Base-by-base conservation (phyloP, 2,888 invertebrate genomes). In the Heliconius aoede region DNA sequence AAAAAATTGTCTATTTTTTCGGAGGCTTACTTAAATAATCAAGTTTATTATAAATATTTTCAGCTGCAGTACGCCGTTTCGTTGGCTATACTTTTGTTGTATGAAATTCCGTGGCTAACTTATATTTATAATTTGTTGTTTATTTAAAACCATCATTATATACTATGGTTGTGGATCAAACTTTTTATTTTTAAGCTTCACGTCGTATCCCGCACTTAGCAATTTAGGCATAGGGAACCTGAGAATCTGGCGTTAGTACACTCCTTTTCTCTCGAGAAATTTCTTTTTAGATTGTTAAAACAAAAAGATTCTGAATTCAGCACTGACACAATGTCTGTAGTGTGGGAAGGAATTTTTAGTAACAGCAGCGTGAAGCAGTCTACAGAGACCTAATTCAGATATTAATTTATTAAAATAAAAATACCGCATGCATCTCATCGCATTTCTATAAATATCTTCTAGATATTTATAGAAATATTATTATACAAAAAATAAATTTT, bases 1-100 rank as follows among this genome's bases (percentile, higher is more conserved):
- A 51, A 69, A 65, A 75, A 76, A 36, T 73, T 73, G 64, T 72
- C 62, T 67, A 64, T 76, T 73, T 75, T 60, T 69, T 74, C 28
- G 26, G 61, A 46, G 71, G 74, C 73, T 65, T 58, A 36, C 69
- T 65, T 69, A 72, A 36, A 60, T 72, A 36, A 60, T 72, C 24
- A 60, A 60, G 3, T 60, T 36, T 60, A 36, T 60, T 60, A 60
- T 60, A 60, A 36, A 26, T 36, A 61, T 40, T 68, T 68, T n/a
- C 9, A 28, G 46, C 21, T 69, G 51, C 30, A 30, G 7, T 15
- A 21, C n/a, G 28, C 21, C 30, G 8, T 69, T 15, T 24, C 32
- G 51, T 30, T 55, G 55, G 24, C 64, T 64, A 24, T 32, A 32
- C n/a, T 11, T 36, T 40, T 32, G 15, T 24, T 40, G 15, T 24